Conservation (phyloP, 2,888 invertebrate species). For the Emmelina monodactyla region DNA sequence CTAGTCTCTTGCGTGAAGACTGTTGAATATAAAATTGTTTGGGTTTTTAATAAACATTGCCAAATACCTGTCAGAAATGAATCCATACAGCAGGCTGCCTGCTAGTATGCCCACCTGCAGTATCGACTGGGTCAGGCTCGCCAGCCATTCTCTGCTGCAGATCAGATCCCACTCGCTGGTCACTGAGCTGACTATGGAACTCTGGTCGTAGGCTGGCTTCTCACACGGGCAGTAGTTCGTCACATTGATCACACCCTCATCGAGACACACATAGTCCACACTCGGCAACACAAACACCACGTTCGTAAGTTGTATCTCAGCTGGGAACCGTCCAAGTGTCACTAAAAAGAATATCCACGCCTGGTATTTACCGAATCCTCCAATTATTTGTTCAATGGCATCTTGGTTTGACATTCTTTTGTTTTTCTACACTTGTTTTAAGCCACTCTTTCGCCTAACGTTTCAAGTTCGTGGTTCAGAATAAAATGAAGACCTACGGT, state of each 20-base stretch:
- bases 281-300: constrained; percentile 65
- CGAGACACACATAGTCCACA: constrained; percentile 52
- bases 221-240: constrained; percentile 48
- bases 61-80: constrained; percentile 53
- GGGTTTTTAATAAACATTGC: too few relatives aligned
- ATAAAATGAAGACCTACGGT: too few relatives aligned
- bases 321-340: constrained; percentile 59
- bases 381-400: constrained; percentile 49
- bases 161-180: constrained; percentile 69
- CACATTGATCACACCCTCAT: constrained; percentile 30
- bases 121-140: constrained; percentile 63
- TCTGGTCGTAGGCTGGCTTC: constrained; percentile 60
- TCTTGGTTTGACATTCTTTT: constrained; percentile 23
- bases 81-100: constrained; percentile 63
- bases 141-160: constrained; percentile 59
- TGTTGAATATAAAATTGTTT: too few relatives aligned
- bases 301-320: constrained; percentile 63
- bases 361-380: constrained; percentile 64
- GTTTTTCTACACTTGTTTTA: too few relatives aligned
- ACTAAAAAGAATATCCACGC: constrained; percentile 54
- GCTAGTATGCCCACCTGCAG: constrained; percentile 63
- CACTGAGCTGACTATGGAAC: constrained; percentile 61
- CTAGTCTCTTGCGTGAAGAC: too few relatives aligned
- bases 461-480: too few relatives aligned
- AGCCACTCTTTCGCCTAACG: too few relatives aligned